Evolutionary conservation across 2,797 vertebrate species (phyloP), one percentile per base, ranked within the genome.

Genomic region (Selene dorsalis): DNA sequence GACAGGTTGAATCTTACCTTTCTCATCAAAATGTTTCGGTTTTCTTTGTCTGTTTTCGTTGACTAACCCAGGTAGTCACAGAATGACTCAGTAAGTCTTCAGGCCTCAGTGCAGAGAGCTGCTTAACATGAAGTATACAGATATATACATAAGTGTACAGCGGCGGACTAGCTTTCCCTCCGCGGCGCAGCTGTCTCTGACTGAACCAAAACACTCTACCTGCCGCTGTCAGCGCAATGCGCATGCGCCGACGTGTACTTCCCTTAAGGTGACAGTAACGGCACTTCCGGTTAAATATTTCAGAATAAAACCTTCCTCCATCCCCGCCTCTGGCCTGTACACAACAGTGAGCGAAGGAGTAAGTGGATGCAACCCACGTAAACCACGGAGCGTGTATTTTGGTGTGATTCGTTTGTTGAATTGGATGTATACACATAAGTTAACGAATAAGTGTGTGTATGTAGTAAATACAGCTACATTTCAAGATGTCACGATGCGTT

Each of bases 291-390:
- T 32, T 3, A 0, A 14, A 16, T 9, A 38, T 77, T 90, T 81
- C 83, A 88, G 1, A 91, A 79, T 89, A 86, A 89, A 84, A 62
- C 14, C 35, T 30, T 30, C 30, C 30, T 30, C 30, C 32, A 35
- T 8, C 32, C 32, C 32, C 32, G 32, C 30, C 30, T 32, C 30
- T 32, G 30, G 5, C 3, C 30, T 5, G 30, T 5, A 32, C 30
- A 32, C 30, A 32, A 32, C 30, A 6, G 30, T 32, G 30, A 32
- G 30, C 30, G 30, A 32, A 3, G 30, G 30, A n/a, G n/a, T n/a
- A n/a, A n/a, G n/a, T n/a, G n/a, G n/a, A n/a, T n/a, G n/a, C n/a
- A n/a, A n/a, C n/a, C n/a, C n/a, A n/a, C n/a, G n/a, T n/a, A n/a
- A n/a, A n/a, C n/a, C n/a, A n/a, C n/a, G n/a, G n/a, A n/a, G n/a